Evolutionary conservation across 2,113 vertebrate genomes (phyloP).

Genomic region (Empidonax alnorum): DNA sequence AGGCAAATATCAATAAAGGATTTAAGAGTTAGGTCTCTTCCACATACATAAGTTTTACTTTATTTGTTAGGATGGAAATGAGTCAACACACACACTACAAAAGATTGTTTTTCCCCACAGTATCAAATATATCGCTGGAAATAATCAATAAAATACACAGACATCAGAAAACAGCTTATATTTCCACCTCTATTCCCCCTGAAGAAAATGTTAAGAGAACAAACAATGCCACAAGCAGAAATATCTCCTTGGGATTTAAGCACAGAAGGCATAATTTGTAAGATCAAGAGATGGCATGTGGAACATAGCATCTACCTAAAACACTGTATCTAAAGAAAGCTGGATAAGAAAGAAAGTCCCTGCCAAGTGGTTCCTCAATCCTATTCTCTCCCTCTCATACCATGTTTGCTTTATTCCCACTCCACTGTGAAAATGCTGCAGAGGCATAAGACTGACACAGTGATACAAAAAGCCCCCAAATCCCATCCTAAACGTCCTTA

Average conservation of each 20-base stretch:
- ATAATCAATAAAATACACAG: neutral
- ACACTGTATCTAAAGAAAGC: neutral
- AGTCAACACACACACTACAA: neutral
- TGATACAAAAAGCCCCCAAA: neutral
- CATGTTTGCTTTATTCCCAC: neutral
- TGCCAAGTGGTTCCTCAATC: neutral
- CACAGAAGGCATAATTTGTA: neutral
- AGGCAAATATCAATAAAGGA: neutral
- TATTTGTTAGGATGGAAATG: neutral
- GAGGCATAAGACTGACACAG: neutral
- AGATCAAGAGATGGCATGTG: neutral
- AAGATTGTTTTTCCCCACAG: fast-evolving
- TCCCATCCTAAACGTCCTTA: neutral
- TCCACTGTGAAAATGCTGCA: neutral
- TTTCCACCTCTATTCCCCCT: neutral
- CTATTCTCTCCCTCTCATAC: neutral
- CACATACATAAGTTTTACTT: neutral
- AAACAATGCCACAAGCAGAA: neutral
- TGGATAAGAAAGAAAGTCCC: neutral
- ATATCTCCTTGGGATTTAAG: neutral
- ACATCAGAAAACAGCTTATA: neutral
- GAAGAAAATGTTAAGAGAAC: neutral
- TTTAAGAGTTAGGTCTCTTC: neutral
- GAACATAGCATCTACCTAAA: neutral
- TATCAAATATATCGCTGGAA: neutral